phyloP scores from a whole-genome alignment of 2,113 vertebrate species.

The Drymodes brunneopygia region DNA sequence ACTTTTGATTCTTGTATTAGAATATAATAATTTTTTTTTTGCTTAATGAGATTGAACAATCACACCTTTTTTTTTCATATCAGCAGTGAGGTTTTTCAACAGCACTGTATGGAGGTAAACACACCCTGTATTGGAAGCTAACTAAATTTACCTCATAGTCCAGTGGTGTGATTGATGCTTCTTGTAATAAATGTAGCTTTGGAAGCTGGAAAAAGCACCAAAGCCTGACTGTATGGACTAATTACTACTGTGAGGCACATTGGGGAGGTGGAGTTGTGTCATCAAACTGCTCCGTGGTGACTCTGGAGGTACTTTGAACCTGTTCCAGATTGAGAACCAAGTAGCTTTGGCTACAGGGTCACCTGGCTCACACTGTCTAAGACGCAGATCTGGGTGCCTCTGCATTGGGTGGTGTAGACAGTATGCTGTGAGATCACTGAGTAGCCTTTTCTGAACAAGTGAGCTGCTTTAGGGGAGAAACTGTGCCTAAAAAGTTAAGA shows the following conservation, averaged over 20 bases:
- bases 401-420: accelerated
- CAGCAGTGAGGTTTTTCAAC: background rate
- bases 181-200: background rate
- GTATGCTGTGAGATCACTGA: background rate
- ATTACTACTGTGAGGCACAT: background rate
- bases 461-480: background rate
- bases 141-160: background rate
- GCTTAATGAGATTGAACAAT: background rate
- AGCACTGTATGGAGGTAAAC: background rate
- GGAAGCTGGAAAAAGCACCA: background rate
- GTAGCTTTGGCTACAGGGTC: background rate
- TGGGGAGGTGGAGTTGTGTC: background rate
- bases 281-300: background rate
- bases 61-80: background rate
- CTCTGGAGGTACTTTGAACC: background rate
- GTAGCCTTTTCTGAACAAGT: background rate
- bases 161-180: background rate
- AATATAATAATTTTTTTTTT: background rate
- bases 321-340: background rate
- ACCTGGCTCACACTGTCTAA: background rate
- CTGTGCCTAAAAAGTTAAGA: background rate
- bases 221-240: background rate
- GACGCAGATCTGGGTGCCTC: background rate
- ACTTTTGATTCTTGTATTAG: background rate
- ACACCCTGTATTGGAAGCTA: background rate